A percentile compares a stretch with the other conserved stretches of the same genome.
These are phyloP conservation scores for Conus betulinus DNA, from an alignment of 1,140 invertebrate genomes.

Conservation along the genomic window DNA sequence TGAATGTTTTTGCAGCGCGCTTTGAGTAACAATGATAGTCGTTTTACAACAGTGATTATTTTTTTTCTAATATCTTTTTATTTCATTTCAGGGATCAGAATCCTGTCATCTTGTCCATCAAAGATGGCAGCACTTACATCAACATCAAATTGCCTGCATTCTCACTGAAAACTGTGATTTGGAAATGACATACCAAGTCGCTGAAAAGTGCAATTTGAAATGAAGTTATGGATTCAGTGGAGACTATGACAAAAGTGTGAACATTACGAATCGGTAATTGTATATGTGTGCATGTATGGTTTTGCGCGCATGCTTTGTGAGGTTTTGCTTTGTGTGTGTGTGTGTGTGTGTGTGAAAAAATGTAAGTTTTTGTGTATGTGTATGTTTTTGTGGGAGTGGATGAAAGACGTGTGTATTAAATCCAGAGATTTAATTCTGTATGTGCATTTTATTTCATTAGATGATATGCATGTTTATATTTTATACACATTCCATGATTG, in stretches of 20 bases:
- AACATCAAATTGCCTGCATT: conserved; percentile 1
- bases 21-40: no score
- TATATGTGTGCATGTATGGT: no score
- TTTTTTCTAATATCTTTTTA: background rate
- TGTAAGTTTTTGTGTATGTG: no score
- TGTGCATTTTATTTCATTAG: background rate
- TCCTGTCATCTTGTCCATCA: background rate
- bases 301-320: background rate
- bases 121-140: background rate
- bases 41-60: background rate
- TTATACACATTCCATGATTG: no score
- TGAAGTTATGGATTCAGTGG: no score
- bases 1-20: no score
- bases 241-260: no score
- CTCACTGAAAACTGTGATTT: conserved; percentile 31
- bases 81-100: background rate
- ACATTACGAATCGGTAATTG: no score
- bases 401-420: background rate
- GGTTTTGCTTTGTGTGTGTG: background rate
- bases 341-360: background rate
- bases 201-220: no score
- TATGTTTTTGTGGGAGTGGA: background rate
- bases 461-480: no score
- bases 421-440: background rate
- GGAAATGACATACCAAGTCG: background rate